A percentile compares a stretch with the other conserved stretches of the same genome.
Conservation (phyloP, 2,888 invertebrate genomes). For the Aporophyla nigra region DNA sequence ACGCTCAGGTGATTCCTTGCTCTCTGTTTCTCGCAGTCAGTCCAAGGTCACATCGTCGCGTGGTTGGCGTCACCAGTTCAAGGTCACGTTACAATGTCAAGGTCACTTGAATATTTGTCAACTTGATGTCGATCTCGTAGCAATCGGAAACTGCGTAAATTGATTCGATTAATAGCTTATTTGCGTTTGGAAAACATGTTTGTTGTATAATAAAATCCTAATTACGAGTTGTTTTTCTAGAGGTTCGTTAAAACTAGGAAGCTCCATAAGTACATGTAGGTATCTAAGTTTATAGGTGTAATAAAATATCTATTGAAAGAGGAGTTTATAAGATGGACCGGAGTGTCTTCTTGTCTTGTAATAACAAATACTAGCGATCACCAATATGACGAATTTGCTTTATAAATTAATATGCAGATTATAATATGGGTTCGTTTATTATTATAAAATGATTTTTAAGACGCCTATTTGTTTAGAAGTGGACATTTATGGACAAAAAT, state of each 20-base stretch:
- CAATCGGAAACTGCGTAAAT: conserved; percentile 25
- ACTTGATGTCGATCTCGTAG: background rate
- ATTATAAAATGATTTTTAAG: background rate
- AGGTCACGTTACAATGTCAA: conserved; percentile 44
- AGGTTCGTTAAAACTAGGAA: background rate
- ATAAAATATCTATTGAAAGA: background rate
- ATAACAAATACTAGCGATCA: background rate
- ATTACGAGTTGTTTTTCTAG: background rate
- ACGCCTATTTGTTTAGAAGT: background rate
- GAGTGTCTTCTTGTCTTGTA: background rate
- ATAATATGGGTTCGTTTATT: background rate
- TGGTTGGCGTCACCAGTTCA: conserved; percentile 21
- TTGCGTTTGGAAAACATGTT: conserved; percentile 8
- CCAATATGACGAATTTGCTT: background rate
- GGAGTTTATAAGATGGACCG: background rate
- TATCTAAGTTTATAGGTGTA: background rate
- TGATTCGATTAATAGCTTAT: conserved; percentile 10
- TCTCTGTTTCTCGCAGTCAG: background rate
- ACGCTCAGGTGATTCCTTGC: background rate
- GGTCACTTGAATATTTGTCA: conserved; percentile 33
- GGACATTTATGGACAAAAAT: background rate
- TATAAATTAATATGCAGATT: background rate
- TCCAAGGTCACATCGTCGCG: conserved; percentile 31
- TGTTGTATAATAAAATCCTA: conserved; percentile 8
- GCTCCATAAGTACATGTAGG: too few relatives aligned